These are phyloP conservation scores for Regulus satrapa DNA, from an alignment of 2,113 vertebrate species.

Conservation along the genomic window DNA sequence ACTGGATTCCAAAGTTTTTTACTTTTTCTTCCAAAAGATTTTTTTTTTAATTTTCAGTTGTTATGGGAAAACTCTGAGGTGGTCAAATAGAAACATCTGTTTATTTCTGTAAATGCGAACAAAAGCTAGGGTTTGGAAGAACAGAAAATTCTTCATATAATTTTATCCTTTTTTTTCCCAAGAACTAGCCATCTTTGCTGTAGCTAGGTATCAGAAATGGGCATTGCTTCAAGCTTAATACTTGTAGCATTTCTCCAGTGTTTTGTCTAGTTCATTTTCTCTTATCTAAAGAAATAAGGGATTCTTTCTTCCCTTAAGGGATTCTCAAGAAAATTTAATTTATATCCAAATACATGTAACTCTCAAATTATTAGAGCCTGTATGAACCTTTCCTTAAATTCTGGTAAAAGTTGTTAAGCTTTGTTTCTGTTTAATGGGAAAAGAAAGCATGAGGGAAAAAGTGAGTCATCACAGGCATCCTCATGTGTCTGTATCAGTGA, in stretches of 20 bases:
- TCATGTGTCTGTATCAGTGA: constrained; percentile 5
- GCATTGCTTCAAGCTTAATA: not conserved
- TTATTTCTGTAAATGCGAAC: not conserved
- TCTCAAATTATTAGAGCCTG: not conserved
- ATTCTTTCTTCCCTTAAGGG: not conserved
- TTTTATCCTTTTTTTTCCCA: not conserved
- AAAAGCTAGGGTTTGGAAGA: not conserved
- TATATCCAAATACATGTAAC: not conserved
- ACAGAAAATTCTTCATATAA: not conserved
- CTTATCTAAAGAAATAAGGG: not conserved
- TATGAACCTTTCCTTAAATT: not conserved
- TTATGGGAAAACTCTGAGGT: not conserved
- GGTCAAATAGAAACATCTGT: not conserved
- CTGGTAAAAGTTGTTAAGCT: not conserved
- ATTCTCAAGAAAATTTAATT: not conserved
- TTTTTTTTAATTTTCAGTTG: not conserved
- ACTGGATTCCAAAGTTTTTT: not conserved
- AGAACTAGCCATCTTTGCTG: not conserved
- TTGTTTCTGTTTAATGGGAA: not conserved
- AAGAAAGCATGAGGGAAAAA: not conserved
- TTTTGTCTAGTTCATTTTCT: not conserved
- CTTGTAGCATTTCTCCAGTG: not conserved
- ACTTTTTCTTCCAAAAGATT: not conserved
- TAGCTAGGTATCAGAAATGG: not conserved
- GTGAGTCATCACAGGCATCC: constrained; percentile 1